Evolutionary conservation across 2,113 vertebrate species (phyloP).

Genomic region (Todiramphus chloris): DNA sequence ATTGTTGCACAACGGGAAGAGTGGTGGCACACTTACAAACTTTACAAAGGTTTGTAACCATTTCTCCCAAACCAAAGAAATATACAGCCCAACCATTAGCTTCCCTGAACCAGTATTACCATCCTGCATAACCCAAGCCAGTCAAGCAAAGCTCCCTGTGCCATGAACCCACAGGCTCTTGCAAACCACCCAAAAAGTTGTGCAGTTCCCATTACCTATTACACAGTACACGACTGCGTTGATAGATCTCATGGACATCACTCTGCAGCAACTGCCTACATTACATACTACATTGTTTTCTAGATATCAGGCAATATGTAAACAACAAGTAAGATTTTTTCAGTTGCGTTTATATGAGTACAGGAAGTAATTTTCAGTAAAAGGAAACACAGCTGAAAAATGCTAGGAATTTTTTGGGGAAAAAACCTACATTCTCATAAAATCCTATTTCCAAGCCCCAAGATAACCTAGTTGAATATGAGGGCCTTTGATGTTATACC

Average conservation of each 20-base stretch:
- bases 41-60: neutral
- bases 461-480: neutral
- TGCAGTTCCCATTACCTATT: rapidly evolving
- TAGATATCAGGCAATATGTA: neutral
- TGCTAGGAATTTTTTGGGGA: neutral
- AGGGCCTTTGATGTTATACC: neutral
- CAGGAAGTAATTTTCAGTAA: neutral
- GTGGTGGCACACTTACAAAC: rapidly evolving
- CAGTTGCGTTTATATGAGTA: neutral
- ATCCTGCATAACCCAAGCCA: rapidly evolving
- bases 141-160: rapidly evolving
- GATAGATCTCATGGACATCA: rapidly evolving
- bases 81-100: rapidly evolving
- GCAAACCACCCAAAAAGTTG: rapidly evolving
- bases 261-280: rapidly evolving
- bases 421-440: neutral
- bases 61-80: neutral
- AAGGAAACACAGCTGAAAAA: neutral
- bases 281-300: neutral
- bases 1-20: neutral
- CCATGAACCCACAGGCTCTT: rapidly evolving
- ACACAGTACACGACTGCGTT: rapidly evolving
- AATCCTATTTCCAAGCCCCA: neutral
- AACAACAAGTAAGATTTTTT: neutral
- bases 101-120: neutral